Base-by-base conservation (phyloP, 2,888 invertebrate genomes). In the Nomada fucata region DNA sequence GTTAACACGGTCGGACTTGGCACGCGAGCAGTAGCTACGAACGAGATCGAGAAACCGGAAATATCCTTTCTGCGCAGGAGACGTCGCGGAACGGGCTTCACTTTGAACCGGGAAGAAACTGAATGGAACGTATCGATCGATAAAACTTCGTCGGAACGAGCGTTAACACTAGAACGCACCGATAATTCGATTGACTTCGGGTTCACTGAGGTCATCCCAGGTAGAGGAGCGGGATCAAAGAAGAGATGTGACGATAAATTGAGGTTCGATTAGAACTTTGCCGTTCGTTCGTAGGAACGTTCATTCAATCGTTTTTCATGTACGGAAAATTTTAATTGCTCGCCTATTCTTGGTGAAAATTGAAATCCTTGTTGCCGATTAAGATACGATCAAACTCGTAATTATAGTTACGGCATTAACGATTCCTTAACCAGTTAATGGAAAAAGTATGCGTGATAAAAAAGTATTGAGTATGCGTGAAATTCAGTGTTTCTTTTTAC, bases 181-280 rank as follows among this genome's bases (percentile, higher is more conserved):
- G 82, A 83, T 88, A 88, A 88, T 88, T 86, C 86, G 82, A 88
- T 86, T 84, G 83, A 83, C 82, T 86, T 86, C 83, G 72, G 78
- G 79, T 26, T 83, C 84, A 77, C 78, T 61, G 84, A 79, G 76
- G 78, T 76, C 82, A 83, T 64, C 78, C 76, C 72, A 78, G 79
- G 77, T 82, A 72, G 79, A 79, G 79, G 70, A 79, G 55, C 61
- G 67, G 68, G 71, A 82, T 76, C 79, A 61, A 59, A 77, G 59
- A 72, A 59, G 75, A 85, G 77, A 83, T 76, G 79, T 69, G 79
- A 77, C 78, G 82, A 85, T 86, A 88, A 88, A 86, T 86, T 82
- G 79, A 80, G 73, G 74, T 67, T 80, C 59, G 23, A 44, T 73
- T 79, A 57, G n/a, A 65, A 9, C 73, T 63, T 69, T 69, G 72